A percentile compares a stretch with the other conserved stretches of the same genome.
These are phyloP conservation scores for Ephestia elutella DNA, from an alignment of 1,140 invertebrate genomes.

Conservation along the genomic window DNA sequence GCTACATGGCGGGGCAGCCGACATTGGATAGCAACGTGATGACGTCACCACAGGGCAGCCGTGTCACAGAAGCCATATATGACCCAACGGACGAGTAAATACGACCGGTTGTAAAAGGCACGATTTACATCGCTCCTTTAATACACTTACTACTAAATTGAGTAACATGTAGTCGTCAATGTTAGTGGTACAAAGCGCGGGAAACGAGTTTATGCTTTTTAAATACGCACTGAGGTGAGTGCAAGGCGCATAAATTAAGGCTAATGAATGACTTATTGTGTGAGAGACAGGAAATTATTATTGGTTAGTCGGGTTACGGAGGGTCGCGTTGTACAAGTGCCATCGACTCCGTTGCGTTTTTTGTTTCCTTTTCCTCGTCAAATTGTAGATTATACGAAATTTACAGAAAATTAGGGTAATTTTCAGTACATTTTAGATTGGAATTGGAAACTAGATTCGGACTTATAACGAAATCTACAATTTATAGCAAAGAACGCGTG, in stretches of 20 bases:
- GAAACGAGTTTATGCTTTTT: constrained; percentile 20
- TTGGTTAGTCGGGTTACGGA: constrained; percentile 47
- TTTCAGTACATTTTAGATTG: no score
- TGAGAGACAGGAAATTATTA: constrained; percentile 68
- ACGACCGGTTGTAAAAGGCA: constrained; percentile 25
- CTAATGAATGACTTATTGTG: constrained; percentile 71
- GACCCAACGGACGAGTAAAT: constrained; percentile 27
- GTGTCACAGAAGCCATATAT: constrained; percentile 57
- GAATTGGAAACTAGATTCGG: no score
- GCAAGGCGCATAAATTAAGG: constrained; percentile 69
- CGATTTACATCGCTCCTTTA: constrained; percentile 40
- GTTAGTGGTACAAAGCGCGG: constrained; percentile 23
- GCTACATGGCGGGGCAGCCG: constrained; percentile 17
- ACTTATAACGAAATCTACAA: no score
- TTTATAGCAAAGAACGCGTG: no score
- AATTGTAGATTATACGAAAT: background rate
- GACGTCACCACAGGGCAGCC: constrained; percentile 63
- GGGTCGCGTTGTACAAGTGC: constrained; percentile 14
- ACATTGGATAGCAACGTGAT: constrained; percentile 36
- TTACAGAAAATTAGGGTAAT: no score
- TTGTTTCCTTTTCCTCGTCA: background rate
- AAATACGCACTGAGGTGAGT: constrained; percentile 48
- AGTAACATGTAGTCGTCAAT: constrained; percentile 27
- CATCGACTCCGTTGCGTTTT: background rate
- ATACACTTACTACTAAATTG: constrained; percentile 31